Conservation (phyloP, 2,888 invertebrate species). For the Mythimna albipuncta region DNA sequence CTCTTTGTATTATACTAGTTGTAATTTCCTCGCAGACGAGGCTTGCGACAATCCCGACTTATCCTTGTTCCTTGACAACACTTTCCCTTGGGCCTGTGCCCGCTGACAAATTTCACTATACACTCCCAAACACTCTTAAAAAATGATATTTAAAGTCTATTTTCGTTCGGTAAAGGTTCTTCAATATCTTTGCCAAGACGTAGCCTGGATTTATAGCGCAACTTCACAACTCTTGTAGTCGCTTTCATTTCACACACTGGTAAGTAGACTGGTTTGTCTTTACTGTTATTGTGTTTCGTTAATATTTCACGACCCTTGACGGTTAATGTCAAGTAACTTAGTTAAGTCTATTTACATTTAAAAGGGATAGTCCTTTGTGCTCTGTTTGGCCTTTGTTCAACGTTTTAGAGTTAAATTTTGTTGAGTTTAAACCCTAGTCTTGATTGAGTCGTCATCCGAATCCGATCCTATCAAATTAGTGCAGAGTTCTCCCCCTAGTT, state of each 20-base stretch:
- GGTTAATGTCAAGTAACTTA: constrained; percentile 62
- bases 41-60: constrained; percentile 86
- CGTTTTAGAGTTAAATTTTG: constrained; percentile 31
- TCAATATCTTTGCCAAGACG: constrained; percentile 63
- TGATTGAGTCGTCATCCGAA: constrained; percentile 42
- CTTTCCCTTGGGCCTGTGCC: constrained; percentile 83
- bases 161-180: constrained; percentile 45
- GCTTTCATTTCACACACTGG: constrained; percentile 85
- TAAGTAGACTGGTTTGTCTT: constrained; percentile 77
- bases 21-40: constrained; percentile 86
- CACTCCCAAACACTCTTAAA: constrained; percentile 62
- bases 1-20: constrained; percentile 83
- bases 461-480: constrained; percentile 47
- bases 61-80: constrained; percentile 89
- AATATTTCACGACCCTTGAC: constrained; percentile 63
- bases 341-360: constrained; percentile 63
- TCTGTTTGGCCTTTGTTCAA: constrained; percentile 60
- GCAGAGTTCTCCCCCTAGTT: constrained; percentile 43
- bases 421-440: constrained; percentile 22
- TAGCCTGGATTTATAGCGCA: constrained; percentile 82
- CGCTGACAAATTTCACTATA: constrained; percentile 62
- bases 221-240: constrained; percentile 86
- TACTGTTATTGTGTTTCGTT: constrained; percentile 69
- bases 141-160: constrained; percentile 45
- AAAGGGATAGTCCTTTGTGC: constrained; percentile 58